Percentiles rank a stretch among this genome's conserved stretches.
These are phyloP conservation scores for Lasioglossum oenotherae DNA, from an alignment of 2,888 invertebrate genomes.

Conservation along the genomic window DNA sequence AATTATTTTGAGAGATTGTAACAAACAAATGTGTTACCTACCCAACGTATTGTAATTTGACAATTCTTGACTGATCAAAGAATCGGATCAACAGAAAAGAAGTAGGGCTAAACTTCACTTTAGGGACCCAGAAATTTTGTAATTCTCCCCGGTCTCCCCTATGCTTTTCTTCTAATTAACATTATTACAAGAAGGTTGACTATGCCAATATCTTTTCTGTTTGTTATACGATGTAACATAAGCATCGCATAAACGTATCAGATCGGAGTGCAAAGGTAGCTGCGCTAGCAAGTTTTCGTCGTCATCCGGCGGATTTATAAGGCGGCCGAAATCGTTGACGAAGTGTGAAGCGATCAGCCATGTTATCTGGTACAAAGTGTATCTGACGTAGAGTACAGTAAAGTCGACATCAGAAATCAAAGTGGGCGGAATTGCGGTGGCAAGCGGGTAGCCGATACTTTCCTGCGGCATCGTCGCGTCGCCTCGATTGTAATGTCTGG, in stretches of 20 bases:
- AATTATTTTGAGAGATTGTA: no score
- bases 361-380: constrained; percentile 41
- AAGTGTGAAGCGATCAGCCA: constrained; percentile 36
- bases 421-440: constrained; percentile 57
- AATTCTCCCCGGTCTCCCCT: no score
- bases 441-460: constrained; percentile 51
- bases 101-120: no score
- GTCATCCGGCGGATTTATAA: neutral
- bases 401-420: constrained; percentile 38
- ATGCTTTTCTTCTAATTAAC: no score
- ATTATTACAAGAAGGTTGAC: no score
- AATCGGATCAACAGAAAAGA: no score
- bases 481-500: constrained; percentile 6
- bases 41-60: no score
- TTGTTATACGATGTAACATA: no score
- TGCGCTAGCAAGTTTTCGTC: neutral
- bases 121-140: no score
- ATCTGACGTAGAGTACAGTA: constrained; percentile 33
- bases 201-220: no score
- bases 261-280: neutral
- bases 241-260: neutral
- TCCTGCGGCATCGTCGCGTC: constrained; percentile 13
- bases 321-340: neutral
- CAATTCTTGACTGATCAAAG: no score
- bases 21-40: no score